Conservation (phyloP, 2,888 invertebrate species). For the Agrotis puta region DNA sequence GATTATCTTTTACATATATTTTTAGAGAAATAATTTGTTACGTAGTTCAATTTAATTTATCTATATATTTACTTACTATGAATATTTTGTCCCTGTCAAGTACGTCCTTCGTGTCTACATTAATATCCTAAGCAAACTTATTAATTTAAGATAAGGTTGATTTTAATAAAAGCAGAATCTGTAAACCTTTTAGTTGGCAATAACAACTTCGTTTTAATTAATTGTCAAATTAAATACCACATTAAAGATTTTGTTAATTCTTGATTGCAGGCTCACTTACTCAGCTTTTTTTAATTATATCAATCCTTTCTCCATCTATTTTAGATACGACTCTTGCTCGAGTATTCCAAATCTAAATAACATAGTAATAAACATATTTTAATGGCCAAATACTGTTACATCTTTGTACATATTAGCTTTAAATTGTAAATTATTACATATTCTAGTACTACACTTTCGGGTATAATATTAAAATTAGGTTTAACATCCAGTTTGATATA, state of each 20-base stretch:
- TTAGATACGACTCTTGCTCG: constrained; percentile 50
- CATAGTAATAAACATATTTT: constrained; percentile 60
- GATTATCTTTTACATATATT: background rate
- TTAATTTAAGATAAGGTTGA: constrained; percentile 51
- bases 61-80: too few species aligned
- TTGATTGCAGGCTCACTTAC: background rate
- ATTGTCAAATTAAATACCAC: background rate
- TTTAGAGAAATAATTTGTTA: constrained; percentile 5
- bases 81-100: constrained; percentile 78
- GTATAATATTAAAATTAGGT: constrained; percentile 11
- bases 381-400: constrained; percentile 66
- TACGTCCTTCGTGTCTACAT: constrained; percentile 74
- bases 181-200: constrained; percentile 12
- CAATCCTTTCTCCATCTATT: constrained; percentile 39
- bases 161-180: constrained; percentile 49
- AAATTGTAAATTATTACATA: constrained; percentile 43
- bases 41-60: constrained; percentile 6
- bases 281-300: constrained; percentile 46
- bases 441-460: constrained; percentile 39
- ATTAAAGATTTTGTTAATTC: background rate
- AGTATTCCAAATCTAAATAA: constrained; percentile 60
- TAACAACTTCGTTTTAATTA: background rate
- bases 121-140: constrained; percentile 60
- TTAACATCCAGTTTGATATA: constrained; percentile 7
- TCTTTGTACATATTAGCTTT: constrained; percentile 64